phyloP scores from a whole-genome alignment of 2,113 vertebrate species.

The Halcyon malimbica region DNA sequence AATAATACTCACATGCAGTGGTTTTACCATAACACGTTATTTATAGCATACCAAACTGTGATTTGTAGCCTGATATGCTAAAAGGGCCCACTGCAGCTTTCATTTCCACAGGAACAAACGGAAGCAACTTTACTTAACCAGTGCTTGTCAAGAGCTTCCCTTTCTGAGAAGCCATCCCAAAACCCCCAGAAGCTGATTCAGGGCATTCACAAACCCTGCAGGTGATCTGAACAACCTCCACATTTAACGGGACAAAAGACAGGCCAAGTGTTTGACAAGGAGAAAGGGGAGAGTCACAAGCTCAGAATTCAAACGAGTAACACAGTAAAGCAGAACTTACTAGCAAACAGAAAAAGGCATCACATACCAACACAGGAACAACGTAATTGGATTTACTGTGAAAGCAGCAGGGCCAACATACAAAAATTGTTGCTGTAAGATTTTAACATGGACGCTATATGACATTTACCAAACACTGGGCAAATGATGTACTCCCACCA shows the following conservation, averaged over 20 bases:
- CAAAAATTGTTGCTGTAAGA: not conserved
- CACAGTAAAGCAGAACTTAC: not conserved
- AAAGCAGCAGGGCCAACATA: not conserved
- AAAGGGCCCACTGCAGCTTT: not conserved
- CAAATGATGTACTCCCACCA: not conserved
- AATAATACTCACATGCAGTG: not conserved
- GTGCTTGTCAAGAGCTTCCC: not conserved
- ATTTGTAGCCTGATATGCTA: not conserved
- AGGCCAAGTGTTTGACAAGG: not conserved
- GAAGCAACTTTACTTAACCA: not conserved
- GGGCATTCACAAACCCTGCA: not conserved
- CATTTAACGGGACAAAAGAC: not conserved
- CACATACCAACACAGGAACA: not conserved
- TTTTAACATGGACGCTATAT: not conserved
- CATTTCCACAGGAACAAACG: not conserved
- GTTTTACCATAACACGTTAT: not conserved
- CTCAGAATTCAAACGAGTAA: not conserved
- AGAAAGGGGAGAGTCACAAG: not conserved
- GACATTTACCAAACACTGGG: not conserved
- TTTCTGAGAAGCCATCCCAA: not conserved
- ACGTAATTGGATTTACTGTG: not conserved
- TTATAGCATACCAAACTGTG: not conserved
- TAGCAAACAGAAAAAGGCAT: accelerated
- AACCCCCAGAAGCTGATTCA: not conserved
- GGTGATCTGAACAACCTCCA: not conserved